phyloP scores from a whole-genome alignment of 2,113 vertebrate species.

The Sarotherodon lohbergeri region DNA sequence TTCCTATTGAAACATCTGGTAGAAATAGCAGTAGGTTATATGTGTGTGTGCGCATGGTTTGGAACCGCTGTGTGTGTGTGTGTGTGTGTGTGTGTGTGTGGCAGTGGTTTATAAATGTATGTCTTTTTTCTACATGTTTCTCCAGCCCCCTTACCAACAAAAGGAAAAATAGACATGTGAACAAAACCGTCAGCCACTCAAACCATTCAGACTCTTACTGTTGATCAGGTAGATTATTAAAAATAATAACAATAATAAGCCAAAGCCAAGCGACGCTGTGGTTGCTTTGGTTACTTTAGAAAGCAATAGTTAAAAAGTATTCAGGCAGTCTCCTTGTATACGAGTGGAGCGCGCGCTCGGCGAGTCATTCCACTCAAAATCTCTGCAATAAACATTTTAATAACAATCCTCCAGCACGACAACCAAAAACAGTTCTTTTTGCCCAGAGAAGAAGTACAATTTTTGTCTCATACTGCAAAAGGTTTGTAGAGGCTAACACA shows the following conservation, averaged over 20 bases:
- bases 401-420: conserved; percentile 9
- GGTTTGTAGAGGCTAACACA: not conserved
- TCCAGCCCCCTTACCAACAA: not conserved
- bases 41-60: not conserved
- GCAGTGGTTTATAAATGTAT: not conserved
- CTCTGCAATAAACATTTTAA: conserved; percentile 66
- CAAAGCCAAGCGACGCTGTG: conserved; percentile 35
- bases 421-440: conserved; percentile 27
- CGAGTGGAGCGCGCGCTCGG: not conserved
- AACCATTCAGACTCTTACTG: not conserved
- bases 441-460: not conserved
- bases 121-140: not conserved
- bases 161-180: conserved; percentile 15
- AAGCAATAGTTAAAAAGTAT: conserved; percentile 63
- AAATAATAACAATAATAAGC: not conserved
- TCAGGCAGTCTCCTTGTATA: conserved; percentile 43
- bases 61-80: not conserved
- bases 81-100: not conserved
- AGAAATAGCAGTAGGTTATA: not conserved
- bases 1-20: conserved; percentile 20
- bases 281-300: conserved; percentile 46
- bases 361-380: conserved; percentile 22
- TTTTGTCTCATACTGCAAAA: not conserved
- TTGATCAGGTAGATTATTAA: conserved; percentile 21
- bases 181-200: not conserved